Percentiles rank a stretch among this genome's conserved stretches.
These are phyloP conservation scores for Umimayanthus kanabou DNA, from an alignment of 92 coral and sea anemone genomes.

Conservation along the genomic window DNA sequence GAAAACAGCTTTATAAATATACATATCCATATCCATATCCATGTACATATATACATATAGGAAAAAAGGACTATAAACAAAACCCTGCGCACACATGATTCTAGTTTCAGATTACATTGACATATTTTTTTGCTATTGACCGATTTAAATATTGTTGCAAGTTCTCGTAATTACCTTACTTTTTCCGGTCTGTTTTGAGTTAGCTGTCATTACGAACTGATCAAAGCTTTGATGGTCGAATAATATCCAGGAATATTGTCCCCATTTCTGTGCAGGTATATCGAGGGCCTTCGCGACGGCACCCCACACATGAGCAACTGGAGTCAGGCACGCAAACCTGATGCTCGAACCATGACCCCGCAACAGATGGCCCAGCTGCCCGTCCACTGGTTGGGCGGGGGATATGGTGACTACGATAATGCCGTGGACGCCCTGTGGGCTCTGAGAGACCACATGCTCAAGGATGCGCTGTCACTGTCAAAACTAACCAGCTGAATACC, in stretches of 20 bases:
- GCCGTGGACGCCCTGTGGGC: conserved; percentile 98
- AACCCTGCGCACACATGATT: no score
- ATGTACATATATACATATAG: no score
- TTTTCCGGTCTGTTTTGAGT: neutral
- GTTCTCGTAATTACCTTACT: neutral
- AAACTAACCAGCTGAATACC: conserved; percentile 32
- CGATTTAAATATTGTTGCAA: no score
- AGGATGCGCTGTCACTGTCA: conserved; percentile 90
- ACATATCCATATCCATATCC: no score
- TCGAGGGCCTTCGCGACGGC: conserved; percentile 99
- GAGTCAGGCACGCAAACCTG: conserved; percentile 94
- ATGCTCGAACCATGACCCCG: conserved; percentile 80
- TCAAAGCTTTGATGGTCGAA: neutral
- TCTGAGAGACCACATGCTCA: conserved; percentile 94
- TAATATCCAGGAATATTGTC: neutral
- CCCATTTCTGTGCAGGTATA: conserved; percentile 62
- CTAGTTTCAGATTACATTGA: no score
- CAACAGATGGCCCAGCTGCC: conserved; percentile 97
- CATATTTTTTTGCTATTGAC: no score
- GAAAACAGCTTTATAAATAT: no score
- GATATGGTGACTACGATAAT: conserved; percentile 91
- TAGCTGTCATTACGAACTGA: neutral
- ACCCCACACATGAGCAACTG: conserved; percentile 97
- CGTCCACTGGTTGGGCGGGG: conserved; percentile 94
- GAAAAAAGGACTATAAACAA: no score